Evolutionary conservation across 2,888 invertebrate species (phyloP).

Genomic region (Nowickia ferox): DNA sequence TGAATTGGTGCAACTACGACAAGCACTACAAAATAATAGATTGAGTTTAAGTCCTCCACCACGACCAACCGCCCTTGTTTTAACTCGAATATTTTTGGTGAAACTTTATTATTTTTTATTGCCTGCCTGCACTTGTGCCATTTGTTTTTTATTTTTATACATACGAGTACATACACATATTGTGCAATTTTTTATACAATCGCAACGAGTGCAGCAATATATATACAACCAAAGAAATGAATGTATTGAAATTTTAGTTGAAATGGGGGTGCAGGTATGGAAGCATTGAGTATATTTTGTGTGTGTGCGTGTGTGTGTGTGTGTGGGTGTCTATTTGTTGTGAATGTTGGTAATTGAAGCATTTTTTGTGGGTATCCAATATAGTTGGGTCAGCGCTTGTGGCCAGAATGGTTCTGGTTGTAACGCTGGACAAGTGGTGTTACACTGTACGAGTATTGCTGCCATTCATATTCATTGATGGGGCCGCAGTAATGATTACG

Average conservation of each 20-base stretch:
- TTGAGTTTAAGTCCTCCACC: conserved; percentile 49
- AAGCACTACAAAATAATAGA: conserved; percentile 32
- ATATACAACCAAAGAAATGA: not conserved
- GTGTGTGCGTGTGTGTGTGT: not conserved
- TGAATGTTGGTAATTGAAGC: conserved; percentile 70
- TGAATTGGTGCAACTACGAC: conserved; percentile 62
- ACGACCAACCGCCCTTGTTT: conserved; percentile 38
- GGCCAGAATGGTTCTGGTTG: conserved; percentile 82
- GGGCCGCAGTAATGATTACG: conserved; percentile 1
- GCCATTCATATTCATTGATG: conserved; percentile 66
- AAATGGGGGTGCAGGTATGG: conserved; percentile 27
- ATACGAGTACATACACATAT: not conserved
- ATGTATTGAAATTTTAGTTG: conserved; percentile 47
- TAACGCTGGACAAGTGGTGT: conserved; percentile 75
- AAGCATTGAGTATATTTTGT: not conserved
- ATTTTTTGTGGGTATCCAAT: conserved; percentile 82
- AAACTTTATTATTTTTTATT: conserved; percentile 69
- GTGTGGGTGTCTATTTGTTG: conserved; percentile 27
- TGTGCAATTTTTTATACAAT: conserved; percentile 43
- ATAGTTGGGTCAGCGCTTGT: conserved; percentile 82
- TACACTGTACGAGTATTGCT: conserved; percentile 62
- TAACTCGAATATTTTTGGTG: conserved; percentile 63
- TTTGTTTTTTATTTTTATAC: not conserved
- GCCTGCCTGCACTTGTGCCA: conserved; percentile 62
- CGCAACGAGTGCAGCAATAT: conserved; percentile 56